A percentile compares a stretch with the other conserved stretches of the same genome.
These are phyloP conservation scores for Limonius californicus DNA, from an alignment of 1,140 invertebrate genomes.

Conservation along the genomic window DNA sequence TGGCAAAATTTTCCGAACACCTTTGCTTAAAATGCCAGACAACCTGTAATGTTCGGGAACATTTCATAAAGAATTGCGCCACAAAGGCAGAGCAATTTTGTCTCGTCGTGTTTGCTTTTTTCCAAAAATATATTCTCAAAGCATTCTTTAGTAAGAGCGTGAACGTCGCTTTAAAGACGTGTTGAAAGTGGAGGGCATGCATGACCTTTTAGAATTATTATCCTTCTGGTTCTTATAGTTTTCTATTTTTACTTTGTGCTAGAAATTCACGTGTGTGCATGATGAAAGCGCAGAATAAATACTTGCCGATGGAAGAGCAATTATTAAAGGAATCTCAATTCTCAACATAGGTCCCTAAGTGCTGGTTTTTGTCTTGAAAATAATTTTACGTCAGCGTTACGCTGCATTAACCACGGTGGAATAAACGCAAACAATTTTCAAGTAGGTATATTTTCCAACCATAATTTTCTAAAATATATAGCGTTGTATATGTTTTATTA, in stretches of 20 bases:
- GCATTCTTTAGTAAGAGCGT: conserved; percentile 8
- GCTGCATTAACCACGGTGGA: too few relatives aligned
- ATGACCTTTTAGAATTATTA: conserved; percentile 5
- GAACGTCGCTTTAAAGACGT: conserved; percentile 4
- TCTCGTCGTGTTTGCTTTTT: conserved; percentile 1
- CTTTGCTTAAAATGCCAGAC: too few relatives aligned
- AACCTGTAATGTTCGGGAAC: too few relatives aligned
- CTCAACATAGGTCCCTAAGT: too few relatives aligned
- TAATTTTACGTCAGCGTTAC: too few relatives aligned
- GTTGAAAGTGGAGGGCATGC: conserved; percentile 9
- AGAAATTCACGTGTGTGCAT: not conserved
- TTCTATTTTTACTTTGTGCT: not conserved
- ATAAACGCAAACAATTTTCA: too few relatives aligned
- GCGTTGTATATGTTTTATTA: too few relatives aligned
- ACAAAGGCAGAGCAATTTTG: not conserved
- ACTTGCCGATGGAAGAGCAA: not conserved
- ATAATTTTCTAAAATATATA: too few relatives aligned
- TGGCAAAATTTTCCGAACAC: not conserved
- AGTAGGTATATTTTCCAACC: too few relatives aligned
- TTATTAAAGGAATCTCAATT: not conserved
- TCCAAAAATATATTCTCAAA: conserved; percentile 6
- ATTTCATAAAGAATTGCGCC: too few relatives aligned
- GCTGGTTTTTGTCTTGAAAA: too few relatives aligned
- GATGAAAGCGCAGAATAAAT: not conserved
- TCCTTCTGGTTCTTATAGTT: not conserved